Evolutionary conservation across 2,797 vertebrate species (phyloP).

Genomic region (Scleropages formosus): DNA sequence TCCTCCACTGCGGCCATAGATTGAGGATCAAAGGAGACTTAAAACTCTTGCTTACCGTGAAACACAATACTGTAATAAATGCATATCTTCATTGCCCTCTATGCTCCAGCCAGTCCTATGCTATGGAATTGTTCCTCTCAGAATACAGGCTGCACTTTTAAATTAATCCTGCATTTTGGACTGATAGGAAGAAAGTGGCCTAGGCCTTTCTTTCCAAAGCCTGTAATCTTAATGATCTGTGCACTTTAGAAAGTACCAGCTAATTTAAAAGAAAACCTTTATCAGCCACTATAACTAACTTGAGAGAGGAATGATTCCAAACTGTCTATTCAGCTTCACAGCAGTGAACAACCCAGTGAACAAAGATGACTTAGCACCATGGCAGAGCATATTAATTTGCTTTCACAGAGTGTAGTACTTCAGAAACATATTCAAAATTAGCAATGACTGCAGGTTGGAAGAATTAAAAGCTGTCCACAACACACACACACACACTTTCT

Average conservation of each 20-base stretch:
- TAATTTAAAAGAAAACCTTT: neutral
- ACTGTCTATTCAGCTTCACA: slow-evolving; percentile 16
- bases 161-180: too few species aligned
- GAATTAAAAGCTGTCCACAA: too few species aligned
- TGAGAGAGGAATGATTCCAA: neutral
- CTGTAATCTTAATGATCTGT: neutral
- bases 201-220: neutral
- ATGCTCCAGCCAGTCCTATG: neutral
- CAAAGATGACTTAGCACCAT: neutral
- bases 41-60: too few species aligned
- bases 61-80: neutral
- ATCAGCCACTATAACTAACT: slow-evolving; percentile 15
- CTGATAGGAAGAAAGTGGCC: too few species aligned
- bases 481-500: too few species aligned
- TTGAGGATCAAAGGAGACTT: too few species aligned
- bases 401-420: neutral
- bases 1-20: too few species aligned
- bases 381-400: neutral
- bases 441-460: too few species aligned
- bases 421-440: too few species aligned
- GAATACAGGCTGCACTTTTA: neutral
- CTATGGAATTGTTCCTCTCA: slow-evolving; percentile 9
- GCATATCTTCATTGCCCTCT: slow-evolving; percentile 2
- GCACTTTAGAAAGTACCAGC: neutral
- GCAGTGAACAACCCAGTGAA: neutral